Base-by-base conservation (phyloP, 2,113 vertebrate species). In the Spilogale gracilis region DNA sequence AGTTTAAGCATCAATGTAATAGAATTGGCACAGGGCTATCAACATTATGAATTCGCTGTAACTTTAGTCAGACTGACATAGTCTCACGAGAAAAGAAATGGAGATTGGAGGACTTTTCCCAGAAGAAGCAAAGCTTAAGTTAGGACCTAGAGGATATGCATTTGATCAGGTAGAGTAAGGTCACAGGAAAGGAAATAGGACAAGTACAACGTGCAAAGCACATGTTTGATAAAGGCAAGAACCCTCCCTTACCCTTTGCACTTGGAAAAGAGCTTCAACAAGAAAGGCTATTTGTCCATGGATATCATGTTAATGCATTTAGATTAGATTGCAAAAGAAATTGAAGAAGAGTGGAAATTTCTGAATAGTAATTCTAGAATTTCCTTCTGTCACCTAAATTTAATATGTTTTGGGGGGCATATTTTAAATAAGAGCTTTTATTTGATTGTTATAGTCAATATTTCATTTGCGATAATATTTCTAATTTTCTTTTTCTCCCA, bases 361-460 rank as follows among this genome's bases (percentile, higher is more conserved):
- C 27, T 43, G 56, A 78, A 9, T 38, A 85, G 13, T 38, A 60
- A 74, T 86, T 93, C 89, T 52, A 86, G 21, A 82, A 65, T 54
- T 90, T 43, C 20, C 30, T 61, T 38, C 45, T 90, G 18, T 67
- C 23, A 52, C 9, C 20, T 56, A 58, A 92, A 56, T 52, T 30
- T 45, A 65, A 86, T 38, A 38, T 73, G 18, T 7, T 56, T 81
- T 65, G 7, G 9, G 5, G 17, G 7, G 9, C 21, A 89, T 20
- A 32, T 60, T 43, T 89, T 89, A 69, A 89, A 76, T 58, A 32
- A 89, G 27, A 23, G 38, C 10, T 80, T 80, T 45, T n/a, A 58
- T 45, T 94, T 97, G 63, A 48, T 95, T 65, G 23, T 84, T 89
- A 87, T 69, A 73, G 30, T 38, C 6, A 58, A n/a, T 5, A n/a